Conservation (phyloP, 2,888 invertebrate species). For the Aphidoletes aphidimyza region DNA sequence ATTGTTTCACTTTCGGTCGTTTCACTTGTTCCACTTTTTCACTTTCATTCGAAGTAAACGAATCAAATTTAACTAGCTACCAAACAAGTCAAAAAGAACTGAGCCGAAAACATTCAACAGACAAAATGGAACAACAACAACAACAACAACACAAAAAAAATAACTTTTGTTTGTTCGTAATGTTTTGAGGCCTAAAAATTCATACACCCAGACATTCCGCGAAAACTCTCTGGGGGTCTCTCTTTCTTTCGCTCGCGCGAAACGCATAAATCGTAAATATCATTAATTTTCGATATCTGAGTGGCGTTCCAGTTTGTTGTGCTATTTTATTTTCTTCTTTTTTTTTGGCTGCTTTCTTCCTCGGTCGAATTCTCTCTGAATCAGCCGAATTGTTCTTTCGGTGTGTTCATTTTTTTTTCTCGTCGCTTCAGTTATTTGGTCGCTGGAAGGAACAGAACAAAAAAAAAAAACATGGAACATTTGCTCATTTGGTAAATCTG, state of each 20-base stretch:
- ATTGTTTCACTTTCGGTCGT: not conserved
- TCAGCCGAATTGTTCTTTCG: not conserved
- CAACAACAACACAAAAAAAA: no score
- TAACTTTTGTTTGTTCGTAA: constrained; percentile 24
- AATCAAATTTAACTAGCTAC: not conserved
- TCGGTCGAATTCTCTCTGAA: not conserved
- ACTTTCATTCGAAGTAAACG: not conserved
- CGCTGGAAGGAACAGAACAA: no score
- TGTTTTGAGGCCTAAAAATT: constrained; percentile 25
- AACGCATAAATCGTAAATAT: constrained; percentile 36
- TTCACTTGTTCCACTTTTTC: constrained; percentile 26
- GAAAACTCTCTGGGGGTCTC: not conserved
- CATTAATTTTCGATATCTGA: constrained; percentile 31
- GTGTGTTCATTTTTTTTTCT: not conserved
- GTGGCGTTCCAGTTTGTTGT: not conserved
- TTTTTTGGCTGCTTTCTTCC: no score
- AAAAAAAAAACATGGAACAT: constrained; percentile 17
- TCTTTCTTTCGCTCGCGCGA: no score
- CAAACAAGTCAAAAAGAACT: not conserved
- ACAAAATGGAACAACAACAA: constrained; percentile 22
- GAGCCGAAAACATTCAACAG: no score
- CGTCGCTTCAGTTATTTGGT: not conserved
- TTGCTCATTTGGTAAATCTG: not conserved
- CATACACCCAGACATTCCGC: constrained; percentile 35
- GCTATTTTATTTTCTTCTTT: no score